A percentile compares a stretch with the other conserved stretches of the same genome.
Evolutionary conservation across 2,888 invertebrate genomes (phyloP).

Genomic region (Nowickia ferox): DNA sequence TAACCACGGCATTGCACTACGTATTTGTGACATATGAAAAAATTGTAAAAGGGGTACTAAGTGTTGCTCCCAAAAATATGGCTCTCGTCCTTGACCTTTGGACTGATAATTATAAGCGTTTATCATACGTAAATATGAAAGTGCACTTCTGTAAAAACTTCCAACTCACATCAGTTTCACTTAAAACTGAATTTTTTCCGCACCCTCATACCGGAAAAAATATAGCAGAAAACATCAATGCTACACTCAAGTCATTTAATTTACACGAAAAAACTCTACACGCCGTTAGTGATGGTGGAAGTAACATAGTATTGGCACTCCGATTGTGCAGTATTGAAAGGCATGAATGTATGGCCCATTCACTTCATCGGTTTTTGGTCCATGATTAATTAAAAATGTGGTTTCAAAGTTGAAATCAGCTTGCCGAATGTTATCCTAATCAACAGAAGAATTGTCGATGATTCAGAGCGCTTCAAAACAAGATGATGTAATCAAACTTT

Average conservation of each 20-base stretch:
- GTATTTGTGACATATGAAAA: constrained; percentile 24
- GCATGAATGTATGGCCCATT: constrained; percentile 21
- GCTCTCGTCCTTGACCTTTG: constrained; percentile 28
- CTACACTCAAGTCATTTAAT: background rate
- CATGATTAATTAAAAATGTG: constrained; percentile 1
- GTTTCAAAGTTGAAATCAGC: background rate
- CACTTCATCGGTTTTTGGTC: constrained; percentile 9
- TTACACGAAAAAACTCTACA: background rate
- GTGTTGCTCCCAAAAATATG: background rate
- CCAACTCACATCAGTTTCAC: background rate
- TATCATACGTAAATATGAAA: constrained; percentile 27
- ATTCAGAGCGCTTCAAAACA: constrained; percentile 15
- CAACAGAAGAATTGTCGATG: constrained; percentile 12
- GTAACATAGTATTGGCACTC: constrained; percentile 27
- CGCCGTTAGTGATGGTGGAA: constrained; percentile 35
- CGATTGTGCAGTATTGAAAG: constrained; percentile 25
- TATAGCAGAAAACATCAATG: constrained; percentile 1
- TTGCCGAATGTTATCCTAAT: constrained; percentile 10
- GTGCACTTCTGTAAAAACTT: constrained; percentile 24
- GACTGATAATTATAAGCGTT: constrained; percentile 23
- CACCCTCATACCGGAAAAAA: constrained; percentile 10
- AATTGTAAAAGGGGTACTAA: background rate
- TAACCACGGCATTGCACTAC: too few species aligned
- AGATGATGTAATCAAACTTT: background rate
- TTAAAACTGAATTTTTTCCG: constrained; percentile 37